Evolutionary conservation across 2,113 vertebrate species (phyloP).

Genomic region (Podilymbus podiceps): DNA sequence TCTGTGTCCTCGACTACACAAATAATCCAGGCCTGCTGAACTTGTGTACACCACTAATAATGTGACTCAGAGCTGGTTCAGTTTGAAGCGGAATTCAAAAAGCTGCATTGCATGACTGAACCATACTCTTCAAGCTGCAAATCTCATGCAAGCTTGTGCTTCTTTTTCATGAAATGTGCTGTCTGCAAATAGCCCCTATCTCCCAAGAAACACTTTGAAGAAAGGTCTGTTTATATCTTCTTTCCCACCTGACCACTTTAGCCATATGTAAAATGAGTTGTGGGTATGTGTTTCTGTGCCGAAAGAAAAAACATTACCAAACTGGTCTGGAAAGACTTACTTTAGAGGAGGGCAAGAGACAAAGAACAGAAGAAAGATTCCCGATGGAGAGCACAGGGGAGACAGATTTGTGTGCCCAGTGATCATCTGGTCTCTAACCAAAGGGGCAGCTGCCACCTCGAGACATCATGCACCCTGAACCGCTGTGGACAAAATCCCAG

Average conservation of each 20-base stretch:
- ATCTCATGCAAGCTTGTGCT: not conserved
- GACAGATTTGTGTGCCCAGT: fast-evolving
- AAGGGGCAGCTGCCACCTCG: not conserved
- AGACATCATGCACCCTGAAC: not conserved
- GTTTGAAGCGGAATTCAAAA: not conserved
- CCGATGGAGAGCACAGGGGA: not conserved
- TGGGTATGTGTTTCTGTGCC: not conserved
- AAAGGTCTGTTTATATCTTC: not conserved
- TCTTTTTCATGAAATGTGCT: not conserved
- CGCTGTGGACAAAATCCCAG: not conserved
- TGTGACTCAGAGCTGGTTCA: not conserved
- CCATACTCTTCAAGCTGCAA: not conserved
- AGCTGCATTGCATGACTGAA: not conserved
- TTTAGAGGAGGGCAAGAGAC: not conserved
- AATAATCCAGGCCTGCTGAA: not conserved
- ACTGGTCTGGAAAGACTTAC: not conserved
- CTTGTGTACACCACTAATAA: not conserved
- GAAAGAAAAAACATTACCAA: not conserved
- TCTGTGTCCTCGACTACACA: not conserved
- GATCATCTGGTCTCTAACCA: not conserved
- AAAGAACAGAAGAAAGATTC: not conserved
- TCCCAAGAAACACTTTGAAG: not conserved
- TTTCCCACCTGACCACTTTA: not conserved
- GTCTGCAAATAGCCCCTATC: not conserved
- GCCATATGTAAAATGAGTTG: not conserved